phyloP scores from a whole-genome alignment of 2,113 vertebrate genomes.

The Petrocephalus zakoni region DNA sequence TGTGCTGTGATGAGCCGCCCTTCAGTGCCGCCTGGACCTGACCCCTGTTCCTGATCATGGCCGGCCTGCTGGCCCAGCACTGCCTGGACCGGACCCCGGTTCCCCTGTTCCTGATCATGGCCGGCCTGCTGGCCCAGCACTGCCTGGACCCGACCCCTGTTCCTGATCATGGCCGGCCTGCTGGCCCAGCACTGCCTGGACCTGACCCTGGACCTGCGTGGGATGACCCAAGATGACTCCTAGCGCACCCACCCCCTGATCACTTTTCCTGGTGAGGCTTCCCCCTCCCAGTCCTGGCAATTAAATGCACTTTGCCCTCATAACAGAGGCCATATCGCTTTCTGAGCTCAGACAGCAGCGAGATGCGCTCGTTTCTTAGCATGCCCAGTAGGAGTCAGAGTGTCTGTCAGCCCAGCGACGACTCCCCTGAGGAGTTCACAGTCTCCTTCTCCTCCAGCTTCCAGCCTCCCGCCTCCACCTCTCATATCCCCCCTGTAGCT shows the following conservation, averaged over 20 bases:
- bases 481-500: not conserved
- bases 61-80: no score
- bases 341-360: conserved; percentile 34
- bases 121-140: no score
- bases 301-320: conserved; percentile 61
- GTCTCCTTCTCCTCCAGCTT: not conserved
- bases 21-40: not conserved
- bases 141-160: no score
- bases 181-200: not conserved
- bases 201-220: not conserved
- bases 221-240: conserved; percentile 58
- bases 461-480: not conserved
- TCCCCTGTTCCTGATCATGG: no score
- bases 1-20: not conserved
- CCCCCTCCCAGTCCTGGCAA: conserved; percentile 59
- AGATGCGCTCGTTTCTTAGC: conserved; percentile 42
- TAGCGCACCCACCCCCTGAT: conserved; percentile 45
- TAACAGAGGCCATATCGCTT: not conserved
- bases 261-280: conserved; percentile 50
- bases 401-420: conserved; percentile 51
- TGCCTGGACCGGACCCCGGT: no score
- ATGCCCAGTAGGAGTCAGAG: conserved; percentile 49
- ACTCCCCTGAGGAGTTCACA: conserved; percentile 20
- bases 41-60: not conserved
- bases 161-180: no score